These are phyloP conservation scores for Mantis religiosa DNA, from an alignment of 2,888 invertebrate species.

Conservation along the genomic window DNA sequence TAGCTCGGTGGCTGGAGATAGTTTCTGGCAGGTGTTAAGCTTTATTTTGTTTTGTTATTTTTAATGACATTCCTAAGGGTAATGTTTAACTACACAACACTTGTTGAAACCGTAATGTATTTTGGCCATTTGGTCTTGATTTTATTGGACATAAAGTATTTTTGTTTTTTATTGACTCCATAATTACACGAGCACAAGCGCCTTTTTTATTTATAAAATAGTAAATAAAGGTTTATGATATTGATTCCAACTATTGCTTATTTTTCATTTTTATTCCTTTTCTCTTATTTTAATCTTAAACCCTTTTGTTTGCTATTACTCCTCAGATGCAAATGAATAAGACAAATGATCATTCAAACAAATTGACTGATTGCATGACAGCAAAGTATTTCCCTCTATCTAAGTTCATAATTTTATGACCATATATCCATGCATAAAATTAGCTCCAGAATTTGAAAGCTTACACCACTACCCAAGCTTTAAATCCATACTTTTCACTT, in stretches of 20 bases:
- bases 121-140: not conserved
- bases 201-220: constrained; percentile 27
- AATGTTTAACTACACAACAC: not conserved
- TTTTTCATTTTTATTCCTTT: not conserved
- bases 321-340: not conserved
- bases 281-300: not conserved
- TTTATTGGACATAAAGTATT: not conserved
- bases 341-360: not conserved
- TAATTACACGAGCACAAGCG: constrained; percentile 7
- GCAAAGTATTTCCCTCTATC: too few species aligned
- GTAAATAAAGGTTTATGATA: constrained; percentile 24
- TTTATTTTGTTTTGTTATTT: not conserved
- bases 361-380: too few species aligned
- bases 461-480: too few species aligned
- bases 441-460: too few species aligned
- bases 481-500: too few species aligned
- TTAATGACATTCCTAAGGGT: not conserved
- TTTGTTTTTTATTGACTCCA: not conserved
- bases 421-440: too few species aligned
- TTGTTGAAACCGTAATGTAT: not conserved
- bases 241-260: not conserved
- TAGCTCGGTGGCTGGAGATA: constrained; percentile 2
- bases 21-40: not conserved
- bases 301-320: not conserved
- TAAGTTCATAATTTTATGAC: too few species aligned